phyloP scores from a whole-genome alignment of 2,888 invertebrate genomes.

The Oxyteleia sp. region DNA sequence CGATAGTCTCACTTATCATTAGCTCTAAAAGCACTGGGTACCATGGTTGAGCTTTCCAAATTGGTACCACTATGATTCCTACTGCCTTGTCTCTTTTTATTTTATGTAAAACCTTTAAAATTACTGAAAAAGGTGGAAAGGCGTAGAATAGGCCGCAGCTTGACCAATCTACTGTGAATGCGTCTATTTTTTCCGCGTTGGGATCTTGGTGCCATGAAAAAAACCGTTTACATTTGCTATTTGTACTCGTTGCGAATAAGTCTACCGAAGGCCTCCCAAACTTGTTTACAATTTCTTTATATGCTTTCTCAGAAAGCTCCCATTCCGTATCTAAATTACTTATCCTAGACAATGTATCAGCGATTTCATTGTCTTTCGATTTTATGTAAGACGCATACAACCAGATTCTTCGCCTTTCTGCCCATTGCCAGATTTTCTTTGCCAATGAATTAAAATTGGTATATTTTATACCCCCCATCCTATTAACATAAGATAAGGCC shows the following conservation, averaged over 20 bases:
- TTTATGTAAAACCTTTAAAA: slow-evolving; percentile 52
- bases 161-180: slow-evolving; percentile 54
- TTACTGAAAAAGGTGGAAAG: slow-evolving; percentile 1
- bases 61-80: slow-evolving; percentile 80
- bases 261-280: slow-evolving; percentile 44
- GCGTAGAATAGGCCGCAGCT: slow-evolving; percentile 10
- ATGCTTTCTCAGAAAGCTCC: slow-evolving; percentile 53
- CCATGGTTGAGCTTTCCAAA: slow-evolving; percentile 74
- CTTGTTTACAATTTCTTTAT: slow-evolving; percentile 16
- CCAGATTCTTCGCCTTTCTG: slow-evolving; percentile 52
- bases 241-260: slow-evolving; percentile 11
- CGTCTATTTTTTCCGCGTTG: slow-evolving; percentile 32
- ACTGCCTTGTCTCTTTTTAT: slow-evolving; percentile 75
- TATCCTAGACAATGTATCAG: slow-evolving; percentile 59
- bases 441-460: slow-evolving; percentile 61
- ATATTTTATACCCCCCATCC: slow-evolving; percentile 71
- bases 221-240: slow-evolving; percentile 47
- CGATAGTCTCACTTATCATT: not conserved
- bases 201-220: slow-evolving; percentile 50
- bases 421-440: slow-evolving; percentile 68
- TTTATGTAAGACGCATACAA: slow-evolving; percentile 59
- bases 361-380: slow-evolving; percentile 62
- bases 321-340: slow-evolving; percentile 67
- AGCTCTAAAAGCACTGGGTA: slow-evolving; percentile 19
- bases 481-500: slow-evolving; percentile 70